Evolutionary conservation across 1,140 invertebrate species (phyloP).

Genomic region (Drosophila sp.): DNA sequence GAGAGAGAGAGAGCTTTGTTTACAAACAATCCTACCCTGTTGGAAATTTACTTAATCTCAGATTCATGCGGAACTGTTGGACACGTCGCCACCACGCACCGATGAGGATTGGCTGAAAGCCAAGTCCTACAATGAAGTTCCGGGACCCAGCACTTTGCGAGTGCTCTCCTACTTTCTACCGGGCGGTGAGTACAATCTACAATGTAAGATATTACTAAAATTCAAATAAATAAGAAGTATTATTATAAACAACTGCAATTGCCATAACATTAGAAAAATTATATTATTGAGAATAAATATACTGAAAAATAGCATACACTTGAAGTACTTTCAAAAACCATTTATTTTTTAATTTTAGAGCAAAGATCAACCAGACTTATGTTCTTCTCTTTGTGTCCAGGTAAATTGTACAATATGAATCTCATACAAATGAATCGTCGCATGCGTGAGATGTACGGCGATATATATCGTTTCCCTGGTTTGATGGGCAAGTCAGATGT

Average conservation of each 20-base stretch:
- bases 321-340: too few species aligned
- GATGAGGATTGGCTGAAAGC: slow-evolving; percentile 70
- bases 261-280: too few species aligned
- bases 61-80: slow-evolving; percentile 45
- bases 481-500: slow-evolving; percentile 70
- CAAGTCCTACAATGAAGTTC: slow-evolving; percentile 52
- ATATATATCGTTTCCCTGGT: slow-evolving; percentile 66
- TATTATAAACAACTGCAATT: too few species aligned
- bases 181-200: slow-evolving; percentile 49
- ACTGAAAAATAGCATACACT: too few species aligned
- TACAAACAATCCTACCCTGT: slow-evolving; percentile 61
- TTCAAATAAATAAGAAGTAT: neutral
- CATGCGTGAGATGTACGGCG: slow-evolving; percentile 67
- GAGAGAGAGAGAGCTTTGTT: slow-evolving; percentile 48
- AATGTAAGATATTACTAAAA: neutral
- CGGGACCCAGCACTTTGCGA: slow-evolving; percentile 53
- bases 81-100: slow-evolving; percentile 29
- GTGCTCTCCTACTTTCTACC: slow-evolving; percentile 64
- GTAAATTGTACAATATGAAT: slow-evolving; percentile 59
- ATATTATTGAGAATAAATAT: too few species aligned
- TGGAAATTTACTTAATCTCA: slow-evolving; percentile 21
- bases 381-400: slow-evolving; percentile 18
- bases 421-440: slow-evolving; percentile 62
- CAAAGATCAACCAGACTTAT: too few species aligned
- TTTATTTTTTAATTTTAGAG: too few species aligned